Evolutionary conservation across 2,113 vertebrate species (phyloP).

Genomic region (Dicentrarchus labrax): DNA sequence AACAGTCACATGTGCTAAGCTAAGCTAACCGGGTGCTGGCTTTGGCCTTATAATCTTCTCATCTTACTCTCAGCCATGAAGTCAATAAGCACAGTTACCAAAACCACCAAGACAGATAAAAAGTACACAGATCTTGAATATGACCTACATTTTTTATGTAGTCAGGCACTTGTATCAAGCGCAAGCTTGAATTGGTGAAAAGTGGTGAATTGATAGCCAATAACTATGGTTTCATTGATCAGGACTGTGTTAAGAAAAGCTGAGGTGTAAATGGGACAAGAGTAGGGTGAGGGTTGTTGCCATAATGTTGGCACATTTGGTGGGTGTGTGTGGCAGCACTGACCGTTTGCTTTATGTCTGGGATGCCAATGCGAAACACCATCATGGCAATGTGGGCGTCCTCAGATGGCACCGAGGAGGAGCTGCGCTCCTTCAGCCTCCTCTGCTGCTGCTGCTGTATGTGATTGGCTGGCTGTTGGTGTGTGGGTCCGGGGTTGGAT

Average conservation of each 20-base stretch:
- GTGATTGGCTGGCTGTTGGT: slow-evolving; percentile 83
- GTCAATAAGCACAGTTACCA: neutral
- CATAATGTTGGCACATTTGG: slow-evolving; percentile 6
- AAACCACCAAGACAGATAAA: neutral
- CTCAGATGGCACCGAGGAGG: slow-evolving; percentile 84
- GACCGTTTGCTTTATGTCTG: slow-evolving; percentile 95
- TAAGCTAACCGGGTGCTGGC: neutral
- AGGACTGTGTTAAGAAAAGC: neutral
- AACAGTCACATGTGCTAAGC: neutral
- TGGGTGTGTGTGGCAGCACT: slow-evolving; percentile 67
- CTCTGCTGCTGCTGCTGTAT: slow-evolving; percentile 77
- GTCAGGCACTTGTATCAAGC: neutral
- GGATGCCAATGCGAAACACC: slow-evolving; percentile 95
- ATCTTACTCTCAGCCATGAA: neutral
- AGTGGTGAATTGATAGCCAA: neutral
- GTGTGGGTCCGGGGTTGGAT: slow-evolving; percentile 81
- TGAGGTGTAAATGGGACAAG: neutral
- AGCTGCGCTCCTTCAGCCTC: slow-evolving; percentile 87
- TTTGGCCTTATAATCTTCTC: neutral
- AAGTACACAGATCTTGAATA: neutral
- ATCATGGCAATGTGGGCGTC: slow-evolving; percentile 93
- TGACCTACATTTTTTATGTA: neutral
- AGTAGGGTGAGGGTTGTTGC: neutral
- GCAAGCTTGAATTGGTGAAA: too few species aligned
- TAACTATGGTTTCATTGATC: neutral